These are phyloP conservation scores for Pleuronectes platessa DNA, from an alignment of 2,113 vertebrate genomes.

Conservation along the genomic window DNA sequence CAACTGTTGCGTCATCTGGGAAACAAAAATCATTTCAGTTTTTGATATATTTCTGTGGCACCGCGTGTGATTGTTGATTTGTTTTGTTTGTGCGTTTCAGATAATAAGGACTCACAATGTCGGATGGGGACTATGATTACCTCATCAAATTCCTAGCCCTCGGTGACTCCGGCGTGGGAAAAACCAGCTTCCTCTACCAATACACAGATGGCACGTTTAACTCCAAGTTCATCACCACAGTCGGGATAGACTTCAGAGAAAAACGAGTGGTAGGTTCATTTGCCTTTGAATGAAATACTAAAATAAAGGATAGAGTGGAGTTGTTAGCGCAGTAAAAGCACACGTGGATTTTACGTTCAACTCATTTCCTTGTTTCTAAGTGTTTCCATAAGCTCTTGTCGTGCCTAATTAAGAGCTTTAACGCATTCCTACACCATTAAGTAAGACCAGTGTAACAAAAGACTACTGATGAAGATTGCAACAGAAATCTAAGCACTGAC, in stretches of 20 bases:
- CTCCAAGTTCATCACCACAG: slow-evolving; percentile 98
- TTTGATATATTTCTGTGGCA: neutral
- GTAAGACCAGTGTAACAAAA: slow-evolving; percentile 40
- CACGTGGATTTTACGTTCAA: neutral
- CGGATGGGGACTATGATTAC: slow-evolving; percentile 99
- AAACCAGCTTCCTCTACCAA: slow-evolving; percentile 97
- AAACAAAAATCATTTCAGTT: neutral
- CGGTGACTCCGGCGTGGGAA: slow-evolving; percentile 97
- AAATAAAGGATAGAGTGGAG: neutral
- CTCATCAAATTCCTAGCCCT: slow-evolving; percentile 99
- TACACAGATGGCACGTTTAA: slow-evolving; percentile 98
- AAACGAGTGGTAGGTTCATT: slow-evolving; percentile 91
- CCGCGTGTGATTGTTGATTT: neutral
- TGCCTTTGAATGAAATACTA: neutral
- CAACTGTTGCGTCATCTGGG: too few relatives aligned
- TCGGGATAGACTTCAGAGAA: slow-evolving; percentile 99
- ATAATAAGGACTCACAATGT: slow-evolving; percentile 89
- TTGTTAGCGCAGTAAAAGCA: neutral
- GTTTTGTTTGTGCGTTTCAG: slow-evolving; percentile 62
- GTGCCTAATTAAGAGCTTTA: slow-evolving; percentile 35
- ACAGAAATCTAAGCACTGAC: slow-evolving; percentile 47
- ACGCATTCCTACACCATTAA: slow-evolving; percentile 44
- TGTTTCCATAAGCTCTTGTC: neutral
- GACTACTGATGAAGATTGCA: slow-evolving; percentile 37
- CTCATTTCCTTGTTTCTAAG: neutral